phyloP scores from a whole-genome alignment of 2,113 vertebrate species.

The Melanocharis versteri region DNA sequence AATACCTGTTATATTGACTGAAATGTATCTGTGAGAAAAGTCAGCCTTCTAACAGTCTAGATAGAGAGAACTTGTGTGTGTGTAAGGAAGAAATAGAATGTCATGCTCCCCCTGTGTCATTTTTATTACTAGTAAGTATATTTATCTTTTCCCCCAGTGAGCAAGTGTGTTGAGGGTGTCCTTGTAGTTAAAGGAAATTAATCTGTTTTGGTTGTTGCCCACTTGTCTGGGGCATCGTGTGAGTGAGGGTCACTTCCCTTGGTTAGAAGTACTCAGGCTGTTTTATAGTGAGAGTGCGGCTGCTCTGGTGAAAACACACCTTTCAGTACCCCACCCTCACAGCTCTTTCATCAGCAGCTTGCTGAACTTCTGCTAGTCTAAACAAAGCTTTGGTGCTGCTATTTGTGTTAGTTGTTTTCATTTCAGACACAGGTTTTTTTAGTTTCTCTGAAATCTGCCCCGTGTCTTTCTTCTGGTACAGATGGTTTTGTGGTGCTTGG shows the following conservation, averaged over 20 bases:
- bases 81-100: not conserved
- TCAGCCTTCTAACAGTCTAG: not conserved
- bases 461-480: not conserved
- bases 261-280: not conserved
- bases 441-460: not conserved
- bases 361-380: not conserved
- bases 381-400: not conserved
- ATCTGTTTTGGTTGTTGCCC: not conserved
- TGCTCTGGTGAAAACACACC: not conserved
- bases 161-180: not conserved
- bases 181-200: not conserved
- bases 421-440: not conserved
- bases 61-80: not conserved
- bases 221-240: not conserved
- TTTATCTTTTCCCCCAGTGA: not conserved
- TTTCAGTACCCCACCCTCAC: not conserved
- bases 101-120: fast-evolving
- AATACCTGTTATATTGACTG: not conserved
- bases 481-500: not conserved
- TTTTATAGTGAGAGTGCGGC: not conserved
- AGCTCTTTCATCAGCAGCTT: not conserved
- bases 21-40: not conserved
- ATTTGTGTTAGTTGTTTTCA: not conserved
- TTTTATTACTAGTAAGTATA: not conserved
- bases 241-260: not conserved